Conservation (phyloP, 1,140 invertebrate species). For the Pteromalus puparum region DNA sequence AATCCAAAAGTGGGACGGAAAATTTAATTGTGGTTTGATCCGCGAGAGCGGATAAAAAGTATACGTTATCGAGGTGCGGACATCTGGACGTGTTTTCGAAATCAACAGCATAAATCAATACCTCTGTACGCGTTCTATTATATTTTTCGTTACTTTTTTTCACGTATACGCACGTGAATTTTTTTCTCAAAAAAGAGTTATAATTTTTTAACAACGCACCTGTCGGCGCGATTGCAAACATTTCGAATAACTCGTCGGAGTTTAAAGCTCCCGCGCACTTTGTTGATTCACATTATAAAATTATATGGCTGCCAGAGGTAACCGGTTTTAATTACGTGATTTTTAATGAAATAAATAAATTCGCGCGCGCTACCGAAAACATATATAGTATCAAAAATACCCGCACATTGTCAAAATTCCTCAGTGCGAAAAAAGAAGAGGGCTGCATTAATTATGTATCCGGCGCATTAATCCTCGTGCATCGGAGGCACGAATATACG, state of each 20-base stretch:
- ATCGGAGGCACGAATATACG: neutral
- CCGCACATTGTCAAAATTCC: too few species aligned
- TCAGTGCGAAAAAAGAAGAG: too few species aligned
- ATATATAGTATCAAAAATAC: too few species aligned
- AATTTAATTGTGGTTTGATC: conserved; percentile 29
- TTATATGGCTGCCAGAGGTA: neutral
- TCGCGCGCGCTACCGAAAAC: too few species aligned
- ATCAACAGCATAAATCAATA: neutral
- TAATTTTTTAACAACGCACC: too few species aligned
- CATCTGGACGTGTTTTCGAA: conserved; percentile 16
- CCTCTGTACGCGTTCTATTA: neutral
- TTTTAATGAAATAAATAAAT: neutral
- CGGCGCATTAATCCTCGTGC: neutral
- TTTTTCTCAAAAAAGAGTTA: too few species aligned
- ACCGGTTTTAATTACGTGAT: neutral
- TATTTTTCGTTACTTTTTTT: neutral
- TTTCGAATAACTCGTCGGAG: neutral
- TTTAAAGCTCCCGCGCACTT: neutral
- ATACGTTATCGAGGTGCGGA: neutral
- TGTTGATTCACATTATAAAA: conserved; percentile 5
- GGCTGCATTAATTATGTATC: neutral
- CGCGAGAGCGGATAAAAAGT: neutral
- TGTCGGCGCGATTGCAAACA: too few species aligned
- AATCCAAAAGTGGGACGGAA: neutral
- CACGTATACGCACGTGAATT: too few species aligned